Base-by-base conservation (phyloP, 2,888 invertebrate species). In the Teinopalpus imperialis region DNA sequence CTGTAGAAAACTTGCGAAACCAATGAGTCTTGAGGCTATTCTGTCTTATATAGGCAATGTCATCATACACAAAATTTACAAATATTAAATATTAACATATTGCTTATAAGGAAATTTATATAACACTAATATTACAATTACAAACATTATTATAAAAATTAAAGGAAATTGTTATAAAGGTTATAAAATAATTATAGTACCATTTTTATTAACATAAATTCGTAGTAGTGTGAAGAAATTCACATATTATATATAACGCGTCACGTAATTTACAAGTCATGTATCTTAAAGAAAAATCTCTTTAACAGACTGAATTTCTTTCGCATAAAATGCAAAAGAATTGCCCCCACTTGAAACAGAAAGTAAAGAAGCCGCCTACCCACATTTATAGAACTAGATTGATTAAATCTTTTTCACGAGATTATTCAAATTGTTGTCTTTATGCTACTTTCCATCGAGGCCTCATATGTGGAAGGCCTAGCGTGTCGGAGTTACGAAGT, bases 371-470 rank as follows among this genome's bases (percentile, higher is more conserved):
- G 20, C 32, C 27, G 44, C 12, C 27, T 45, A 36, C 32, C 39
- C 45, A 51, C 49, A 45, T 54, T 51, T 24, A 34, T 48, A 36
- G 52, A 54, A 56, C 49, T 52, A 53, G 51, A 53, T 29, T 50
- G 45, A 53, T 53, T 49, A 31, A 18, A 43, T 41, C 46, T 48
- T 34, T 51, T 48, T 53, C n/a, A 53, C 53, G 52, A 56, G 30
- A 57, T 59, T 61, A 61, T 65, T 57, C 43, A 66, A 62, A 63
- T 61, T 46, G 12, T 40, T 29, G 49, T 45, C 49, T 52, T 51
- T 55, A 55, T 23, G n/a, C n/a, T n/a, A n/a, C n/a, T n/a, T n/a
- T n/a, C n/a, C n/a, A n/a, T n/a, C n/a, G n/a, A n/a, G n/a, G n/a
- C n/a, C n/a, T n/a, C n/a, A n/a, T n/a, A n/a, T n/a, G n/a, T n/a